Evolutionary conservation across 35 echinoderm and acorn worm species (phyloP).

Genomic region (Lytechinus pictus): DNA sequence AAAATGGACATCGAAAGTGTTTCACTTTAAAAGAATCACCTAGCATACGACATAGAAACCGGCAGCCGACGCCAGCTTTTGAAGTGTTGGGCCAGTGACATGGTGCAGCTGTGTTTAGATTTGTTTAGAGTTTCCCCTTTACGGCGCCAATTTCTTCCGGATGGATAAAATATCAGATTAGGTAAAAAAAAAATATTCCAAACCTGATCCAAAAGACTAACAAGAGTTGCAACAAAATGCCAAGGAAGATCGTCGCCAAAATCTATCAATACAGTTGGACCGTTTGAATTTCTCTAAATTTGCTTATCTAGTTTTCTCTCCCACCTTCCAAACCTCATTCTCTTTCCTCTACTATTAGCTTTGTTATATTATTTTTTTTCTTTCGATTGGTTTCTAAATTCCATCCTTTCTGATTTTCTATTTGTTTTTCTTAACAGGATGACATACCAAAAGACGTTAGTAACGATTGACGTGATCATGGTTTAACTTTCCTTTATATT

Average conservation of each 20-base stretch:
- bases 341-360: background rate
- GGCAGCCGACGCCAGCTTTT: background rate
- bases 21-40: background rate
- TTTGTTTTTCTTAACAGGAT: background rate
- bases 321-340: background rate
- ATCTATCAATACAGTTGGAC: constrained; percentile 3
- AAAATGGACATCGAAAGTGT: background rate
- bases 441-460: no score
- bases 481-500: no score
- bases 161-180: background rate
- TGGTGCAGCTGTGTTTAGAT: constrained; percentile 10
- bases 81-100: background rate
- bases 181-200: background rate
- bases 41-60: background rate
- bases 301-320: background rate
- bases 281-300: background rate
- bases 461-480: no score
- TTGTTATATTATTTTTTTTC: background rate
- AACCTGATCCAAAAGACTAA: background rate
- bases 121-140: background rate
- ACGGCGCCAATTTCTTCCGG: background rate
- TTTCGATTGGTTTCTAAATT: background rate
- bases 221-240: background rate
- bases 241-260: background rate
- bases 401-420: background rate